Base-by-base conservation (phyloP, 2,888 invertebrate species). In the Keiferia lycopersicella region DNA sequence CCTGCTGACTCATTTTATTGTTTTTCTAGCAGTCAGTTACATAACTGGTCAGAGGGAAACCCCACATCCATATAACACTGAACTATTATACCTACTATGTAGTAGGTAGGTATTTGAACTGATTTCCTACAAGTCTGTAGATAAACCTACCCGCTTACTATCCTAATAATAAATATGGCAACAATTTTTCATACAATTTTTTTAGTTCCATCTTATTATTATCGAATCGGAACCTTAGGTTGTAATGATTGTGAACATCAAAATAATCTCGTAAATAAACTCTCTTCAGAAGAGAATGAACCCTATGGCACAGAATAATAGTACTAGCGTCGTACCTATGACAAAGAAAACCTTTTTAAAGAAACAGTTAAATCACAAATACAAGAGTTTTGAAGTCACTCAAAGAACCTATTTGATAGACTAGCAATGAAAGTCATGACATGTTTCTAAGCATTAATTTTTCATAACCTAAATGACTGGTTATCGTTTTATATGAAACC, bases 391-490 rank as follows among this genome's bases (percentile, higher is more conserved):
- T 53, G 51, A 14, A 53, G 26, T 53, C 11, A 6, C 26, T 26
- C 14, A 26, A 53, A 14, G 20, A 12, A 22, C 26, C 11, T 6
- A 48, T 14, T 22, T 6, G 20, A 22, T 14, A 53, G 12, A 12
- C 51, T 3, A 51, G 51, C 51, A 51, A 8, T 22, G 20, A 22
- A 22, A 50, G 50, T 26, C 51, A 22, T 53, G 51, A 53, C 51
- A 53, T 53, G 51, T 12, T 22, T 53, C 6, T 12, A 10, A 1
- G 26, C 51, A 22, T 53, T 10, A 51, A 53, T 26, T 14, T 53
- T 53, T 53, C 22, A 53, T 53, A 53, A 53, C 51, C 26, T 26
- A 20, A 53, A 20, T 53, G 51, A 20, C 22, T 12, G 51, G 12
- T 53, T 20, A 20, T 51, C 8, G 51, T 14, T 41, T 7, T 11